Conservation (phyloP, 2,113 vertebrate species). For the Excalfactoria chinensis region DNA sequence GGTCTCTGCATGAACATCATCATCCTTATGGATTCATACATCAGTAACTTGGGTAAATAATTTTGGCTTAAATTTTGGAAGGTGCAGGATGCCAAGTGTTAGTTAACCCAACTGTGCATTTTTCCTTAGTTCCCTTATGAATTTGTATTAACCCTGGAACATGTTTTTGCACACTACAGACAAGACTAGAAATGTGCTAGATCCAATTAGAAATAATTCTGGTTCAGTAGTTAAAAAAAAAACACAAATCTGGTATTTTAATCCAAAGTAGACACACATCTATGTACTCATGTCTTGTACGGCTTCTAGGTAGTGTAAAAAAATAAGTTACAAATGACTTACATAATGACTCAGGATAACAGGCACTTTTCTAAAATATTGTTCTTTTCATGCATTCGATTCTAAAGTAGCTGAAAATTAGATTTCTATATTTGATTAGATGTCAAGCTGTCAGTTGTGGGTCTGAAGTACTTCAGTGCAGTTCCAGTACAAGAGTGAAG, state of each 20-base stretch:
- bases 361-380: neutral
- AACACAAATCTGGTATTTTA: neutral
- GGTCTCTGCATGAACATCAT: neutral
- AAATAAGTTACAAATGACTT: neutral
- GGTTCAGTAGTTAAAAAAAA: neutral
- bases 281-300: neutral
- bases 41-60: neutral
- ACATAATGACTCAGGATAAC: neutral
- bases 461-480: neutral
- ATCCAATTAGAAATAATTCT: neutral
- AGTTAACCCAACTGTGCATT: neutral
- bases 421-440: neutral
- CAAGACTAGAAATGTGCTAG: neutral
- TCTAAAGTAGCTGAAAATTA: neutral
- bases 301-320: neutral
- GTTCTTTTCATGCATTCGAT: neutral
- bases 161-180: neutral
- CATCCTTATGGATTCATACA: neutral
- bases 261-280: neutral
- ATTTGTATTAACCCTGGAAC: neutral
- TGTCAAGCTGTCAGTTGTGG: neutral
- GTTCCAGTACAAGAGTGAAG: neutral
- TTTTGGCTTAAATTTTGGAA: neutral
- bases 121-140: neutral
- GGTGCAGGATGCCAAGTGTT: neutral